A percentile compares a stretch with the other conserved stretches of the same genome.
Evolutionary conservation across 1,140 invertebrate genomes (phyloP).

Genomic region (Metaphire vulgaris): DNA sequence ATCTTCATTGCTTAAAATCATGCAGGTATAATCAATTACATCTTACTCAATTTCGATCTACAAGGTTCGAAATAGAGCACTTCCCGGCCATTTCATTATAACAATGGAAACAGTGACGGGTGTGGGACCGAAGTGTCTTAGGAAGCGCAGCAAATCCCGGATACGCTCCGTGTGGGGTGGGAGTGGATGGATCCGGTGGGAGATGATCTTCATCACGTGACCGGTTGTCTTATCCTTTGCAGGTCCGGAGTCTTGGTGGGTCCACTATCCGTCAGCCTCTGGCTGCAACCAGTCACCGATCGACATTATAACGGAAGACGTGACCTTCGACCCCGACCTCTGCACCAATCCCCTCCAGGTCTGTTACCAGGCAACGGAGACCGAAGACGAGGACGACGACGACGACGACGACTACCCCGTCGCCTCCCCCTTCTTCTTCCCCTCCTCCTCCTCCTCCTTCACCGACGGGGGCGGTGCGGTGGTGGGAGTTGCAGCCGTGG

Average conservation of each 20-base stretch:
- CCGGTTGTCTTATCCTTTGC: neutral
- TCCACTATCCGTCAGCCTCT: conserved; percentile 20
- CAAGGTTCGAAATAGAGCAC: too few relatives aligned
- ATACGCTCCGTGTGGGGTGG: too few relatives aligned
- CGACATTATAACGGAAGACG: conserved; percentile 21
- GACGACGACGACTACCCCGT: neutral
- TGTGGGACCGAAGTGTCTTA: too few relatives aligned
- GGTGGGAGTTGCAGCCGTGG: neutral
- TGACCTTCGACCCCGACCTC: conserved; percentile 5
- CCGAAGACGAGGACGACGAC: neutral
- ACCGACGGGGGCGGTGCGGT: neutral
- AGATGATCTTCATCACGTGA: too few relatives aligned
- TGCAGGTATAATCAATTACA: too few relatives aligned
- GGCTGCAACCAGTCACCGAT: conserved; percentile 21
- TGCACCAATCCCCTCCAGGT: neutral
- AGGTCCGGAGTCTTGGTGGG: conserved; percentile 24
- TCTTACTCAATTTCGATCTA: too few relatives aligned
- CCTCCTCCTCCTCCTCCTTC: neutral
- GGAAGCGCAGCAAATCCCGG: too few relatives aligned
- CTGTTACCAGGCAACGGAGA: neutral
- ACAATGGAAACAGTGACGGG: too few relatives aligned
- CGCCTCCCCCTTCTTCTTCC: too few relatives aligned
- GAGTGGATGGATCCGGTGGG: too few relatives aligned
- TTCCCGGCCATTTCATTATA: too few relatives aligned
- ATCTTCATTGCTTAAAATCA: too few relatives aligned